Conservation (phyloP, 2,797 vertebrate species). For the Sebastiscus albofasciatus region DNA sequence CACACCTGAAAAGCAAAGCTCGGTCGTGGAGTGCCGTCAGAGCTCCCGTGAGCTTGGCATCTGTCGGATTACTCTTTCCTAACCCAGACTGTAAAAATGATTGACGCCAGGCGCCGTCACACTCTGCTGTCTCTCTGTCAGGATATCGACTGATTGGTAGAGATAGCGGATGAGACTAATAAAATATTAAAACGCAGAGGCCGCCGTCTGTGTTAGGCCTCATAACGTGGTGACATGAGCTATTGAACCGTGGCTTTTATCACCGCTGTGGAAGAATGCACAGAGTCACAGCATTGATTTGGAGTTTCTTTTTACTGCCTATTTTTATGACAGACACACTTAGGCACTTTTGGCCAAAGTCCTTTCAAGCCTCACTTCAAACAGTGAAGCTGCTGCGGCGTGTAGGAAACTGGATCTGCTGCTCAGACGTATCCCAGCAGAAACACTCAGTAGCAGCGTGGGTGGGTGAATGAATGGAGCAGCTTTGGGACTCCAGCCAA, state of each 20-base stretch:
- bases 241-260: conserved; percentile 69
- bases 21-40: background rate
- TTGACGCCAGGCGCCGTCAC: conserved; percentile 41
- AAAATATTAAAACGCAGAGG: conserved; percentile 74
- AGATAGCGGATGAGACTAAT: conserved; percentile 72
- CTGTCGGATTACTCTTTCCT: conserved; percentile 23
- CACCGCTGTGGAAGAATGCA: conserved; percentile 41
- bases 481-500: conserved; percentile 53
- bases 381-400: background rate
- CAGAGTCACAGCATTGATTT: conserved; percentile 52
- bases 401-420: conserved; percentile 7
- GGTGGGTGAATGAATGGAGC: conserved; percentile 56
- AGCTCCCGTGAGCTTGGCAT: background rate
- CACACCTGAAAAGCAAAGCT: background rate
- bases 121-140: conserved; percentile 38
- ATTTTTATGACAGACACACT: conserved; percentile 47
- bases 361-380: conserved; percentile 22
- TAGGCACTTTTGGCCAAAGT: conserved; percentile 23
- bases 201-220: conserved; percentile 45
- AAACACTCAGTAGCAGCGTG: background rate
- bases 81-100: conserved; percentile 61
- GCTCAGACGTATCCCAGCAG: background rate
- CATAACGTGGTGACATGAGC: conserved; percentile 61
- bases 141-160: conserved; percentile 67
- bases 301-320: conserved; percentile 40